phyloP scores from a whole-genome alignment of 1,140 invertebrate genomes.

The Manduca sexta region DNA sequence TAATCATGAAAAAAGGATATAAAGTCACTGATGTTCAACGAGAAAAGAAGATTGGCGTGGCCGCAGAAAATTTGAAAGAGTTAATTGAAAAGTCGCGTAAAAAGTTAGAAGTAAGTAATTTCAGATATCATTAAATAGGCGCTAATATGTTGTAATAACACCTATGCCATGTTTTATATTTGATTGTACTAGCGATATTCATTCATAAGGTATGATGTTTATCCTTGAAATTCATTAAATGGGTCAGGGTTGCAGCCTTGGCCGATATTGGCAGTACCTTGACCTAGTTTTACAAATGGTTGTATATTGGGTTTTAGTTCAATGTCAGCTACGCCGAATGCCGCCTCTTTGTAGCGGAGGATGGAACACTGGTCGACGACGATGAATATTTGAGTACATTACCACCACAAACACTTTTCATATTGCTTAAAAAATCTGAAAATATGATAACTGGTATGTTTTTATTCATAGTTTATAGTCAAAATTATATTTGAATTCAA shows the following conservation, averaged over 20 bases:
- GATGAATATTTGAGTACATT: constrained; percentile 84
- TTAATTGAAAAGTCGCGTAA: constrained; percentile 77
- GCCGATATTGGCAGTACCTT: constrained; percentile 34
- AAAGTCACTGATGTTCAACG: constrained; percentile 80
- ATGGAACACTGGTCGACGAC: constrained; percentile 82
- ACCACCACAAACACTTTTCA: constrained; percentile 81
- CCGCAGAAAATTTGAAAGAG: constrained; percentile 77
- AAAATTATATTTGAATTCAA: no score
- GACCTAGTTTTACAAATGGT: constrained; percentile 41
- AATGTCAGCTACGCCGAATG: constrained; percentile 58
- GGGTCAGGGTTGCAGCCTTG: constrained; percentile 50
- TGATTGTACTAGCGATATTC: constrained; percentile 10
- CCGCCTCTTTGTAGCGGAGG: constrained; percentile 73
- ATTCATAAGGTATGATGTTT: constrained; percentile 19
- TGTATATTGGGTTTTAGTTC: constrained; percentile 48
- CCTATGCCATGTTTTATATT: constrained; percentile 1
- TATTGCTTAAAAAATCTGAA: constrained; percentile 77
- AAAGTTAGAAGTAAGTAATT: constrained; percentile 79
- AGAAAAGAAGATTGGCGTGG: constrained; percentile 79
- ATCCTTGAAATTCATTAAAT: constrained; percentile 24
- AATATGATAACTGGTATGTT: constrained; percentile 77
- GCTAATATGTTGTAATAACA: no score
- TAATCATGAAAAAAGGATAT: constrained; percentile 77
- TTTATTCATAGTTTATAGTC: no score
- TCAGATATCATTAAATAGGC: no score